phyloP scores from a whole-genome alignment of 2,888 invertebrate species.

The Nephrocerus scutellatus region DNA sequence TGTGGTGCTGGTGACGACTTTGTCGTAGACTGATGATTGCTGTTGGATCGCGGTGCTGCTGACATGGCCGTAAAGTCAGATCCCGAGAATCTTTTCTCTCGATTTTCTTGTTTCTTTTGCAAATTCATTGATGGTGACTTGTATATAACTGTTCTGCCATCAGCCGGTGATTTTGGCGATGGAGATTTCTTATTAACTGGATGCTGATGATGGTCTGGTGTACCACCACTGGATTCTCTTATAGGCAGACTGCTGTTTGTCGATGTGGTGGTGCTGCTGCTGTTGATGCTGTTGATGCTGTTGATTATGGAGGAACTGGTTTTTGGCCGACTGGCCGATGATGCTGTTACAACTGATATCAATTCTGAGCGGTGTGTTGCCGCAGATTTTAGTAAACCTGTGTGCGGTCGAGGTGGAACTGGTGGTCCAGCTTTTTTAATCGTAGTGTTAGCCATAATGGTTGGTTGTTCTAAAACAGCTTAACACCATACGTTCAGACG shows the following conservation, averaged over 20 bases:
- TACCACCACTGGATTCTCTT: slow-evolving; percentile 1
- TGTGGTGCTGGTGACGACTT: slow-evolving; percentile 25
- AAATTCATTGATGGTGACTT: slow-evolving; percentile 44
- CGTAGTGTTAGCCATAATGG: slow-evolving; percentile 38
- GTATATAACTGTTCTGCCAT: slow-evolving; percentile 47
- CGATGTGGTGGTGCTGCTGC: slow-evolving; percentile 6
- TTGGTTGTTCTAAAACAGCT: too few relatives aligned
- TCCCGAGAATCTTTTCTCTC: slow-evolving; percentile 25
- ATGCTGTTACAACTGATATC: slow-evolving; percentile 21
- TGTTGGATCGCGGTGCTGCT: slow-evolving; percentile 16
- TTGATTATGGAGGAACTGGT: slow-evolving; percentile 10
- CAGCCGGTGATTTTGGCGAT: slow-evolving; percentile 30
- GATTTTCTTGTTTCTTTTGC: slow-evolving; percentile 39
- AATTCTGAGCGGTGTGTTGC: slow-evolving; percentile 22
- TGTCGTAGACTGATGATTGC: slow-evolving; percentile 14
- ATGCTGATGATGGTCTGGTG: slow-evolving; percentile 16
- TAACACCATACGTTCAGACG: too few relatives aligned
- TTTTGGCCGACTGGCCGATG: slow-evolving; percentile 20
- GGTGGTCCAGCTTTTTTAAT: slow-evolving; percentile 60
- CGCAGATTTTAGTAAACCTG: slow-evolving; percentile 62
- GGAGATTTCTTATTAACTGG: slow-evolving; percentile 35
- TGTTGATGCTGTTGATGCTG: slow-evolving; percentile 13
- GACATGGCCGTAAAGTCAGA: slow-evolving; percentile 12
- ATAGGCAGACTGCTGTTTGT: slow-evolving; percentile 8
- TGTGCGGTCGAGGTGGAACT: slow-evolving; percentile 73